Conservation (phyloP, 1,140 invertebrate genomes). For the Conus betulinus region DNA sequence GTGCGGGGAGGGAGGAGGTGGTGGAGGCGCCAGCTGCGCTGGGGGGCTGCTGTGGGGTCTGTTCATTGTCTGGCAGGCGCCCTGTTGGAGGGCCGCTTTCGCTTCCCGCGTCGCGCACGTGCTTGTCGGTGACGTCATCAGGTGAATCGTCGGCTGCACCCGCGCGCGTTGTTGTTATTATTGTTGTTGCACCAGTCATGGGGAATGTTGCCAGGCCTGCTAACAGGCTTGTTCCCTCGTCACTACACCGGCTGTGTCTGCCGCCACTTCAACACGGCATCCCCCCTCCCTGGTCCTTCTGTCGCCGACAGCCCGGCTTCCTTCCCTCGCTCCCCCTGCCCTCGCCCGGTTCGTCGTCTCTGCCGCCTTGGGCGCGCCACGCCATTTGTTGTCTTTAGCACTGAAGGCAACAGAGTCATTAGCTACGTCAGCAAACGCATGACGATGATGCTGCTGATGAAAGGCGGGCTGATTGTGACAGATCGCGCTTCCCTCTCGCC, state of each 20-base stretch:
- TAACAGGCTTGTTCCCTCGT: no score
- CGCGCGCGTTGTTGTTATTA: no score
- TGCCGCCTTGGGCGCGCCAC: neutral
- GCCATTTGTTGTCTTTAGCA: no score
- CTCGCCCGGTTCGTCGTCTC: neutral
- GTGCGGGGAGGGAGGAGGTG: neutral
- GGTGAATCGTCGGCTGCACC: no score
- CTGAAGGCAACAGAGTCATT: no score
- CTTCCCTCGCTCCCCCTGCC: neutral
- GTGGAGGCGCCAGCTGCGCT: neutral
- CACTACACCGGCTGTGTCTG: neutral
- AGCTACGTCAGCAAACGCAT: no score
- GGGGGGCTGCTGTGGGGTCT: neutral
- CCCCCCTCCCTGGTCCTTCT: neutral
- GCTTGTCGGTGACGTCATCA: neutral
- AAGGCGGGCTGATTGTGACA: no score
- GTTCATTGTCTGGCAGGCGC: neutral
- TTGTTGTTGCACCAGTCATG: no score
- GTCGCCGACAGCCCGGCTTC: neutral
- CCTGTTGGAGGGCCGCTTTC: no score
- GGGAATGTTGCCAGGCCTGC: no score
- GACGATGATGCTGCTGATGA: no score
- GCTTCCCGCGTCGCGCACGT: neutral
- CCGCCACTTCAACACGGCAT: neutral
- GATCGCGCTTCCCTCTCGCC: no score